Evolutionary conservation across 2,888 invertebrate genomes (phyloP).

Genomic region (Euzophera pinguis): DNA sequence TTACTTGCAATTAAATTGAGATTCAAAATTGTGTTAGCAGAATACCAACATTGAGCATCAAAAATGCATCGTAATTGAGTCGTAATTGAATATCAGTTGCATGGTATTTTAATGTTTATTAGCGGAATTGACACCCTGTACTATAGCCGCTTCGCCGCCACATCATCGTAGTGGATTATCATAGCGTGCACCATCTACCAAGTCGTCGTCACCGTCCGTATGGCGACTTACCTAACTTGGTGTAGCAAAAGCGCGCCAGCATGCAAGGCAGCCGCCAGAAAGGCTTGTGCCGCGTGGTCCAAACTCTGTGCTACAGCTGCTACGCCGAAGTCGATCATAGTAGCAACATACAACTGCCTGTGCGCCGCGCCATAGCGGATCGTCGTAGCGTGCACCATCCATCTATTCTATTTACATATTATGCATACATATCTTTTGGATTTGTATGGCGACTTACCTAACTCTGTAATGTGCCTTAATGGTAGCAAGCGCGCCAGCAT

Average conservation of each 20-base stretch:
- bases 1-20: too few species aligned
- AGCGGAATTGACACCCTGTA: too few species aligned
- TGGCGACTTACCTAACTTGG: too few species aligned
- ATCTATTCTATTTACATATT: neutral
- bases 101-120: too few species aligned
- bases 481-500: constrained; percentile 87
- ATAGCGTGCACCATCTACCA: neutral
- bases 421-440: too few species aligned
- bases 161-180: neutral
- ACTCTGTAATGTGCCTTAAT: constrained; percentile 90
- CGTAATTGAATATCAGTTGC: too few species aligned
- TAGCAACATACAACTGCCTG: constrained; percentile 56
- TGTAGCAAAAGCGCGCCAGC: constrained; percentile 87
- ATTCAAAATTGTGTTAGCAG: too few species aligned
- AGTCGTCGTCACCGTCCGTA: too few species aligned
- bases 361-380: constrained; percentile 83
- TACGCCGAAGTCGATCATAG: constrained; percentile 84
- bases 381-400: neutral
- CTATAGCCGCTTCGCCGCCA: neutral
- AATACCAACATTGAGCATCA: too few species aligned
- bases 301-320: constrained; percentile 93
- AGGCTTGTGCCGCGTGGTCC: constrained; percentile 90
- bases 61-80: too few species aligned
- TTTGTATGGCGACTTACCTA: constrained; percentile 64
- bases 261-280: constrained; percentile 89